Percentiles rank a stretch among this genome's conserved stretches.
These are phyloP conservation scores for Casuarius casuarius DNA, from an alignment of 2,113 vertebrate species.

Conservation along the genomic window DNA sequence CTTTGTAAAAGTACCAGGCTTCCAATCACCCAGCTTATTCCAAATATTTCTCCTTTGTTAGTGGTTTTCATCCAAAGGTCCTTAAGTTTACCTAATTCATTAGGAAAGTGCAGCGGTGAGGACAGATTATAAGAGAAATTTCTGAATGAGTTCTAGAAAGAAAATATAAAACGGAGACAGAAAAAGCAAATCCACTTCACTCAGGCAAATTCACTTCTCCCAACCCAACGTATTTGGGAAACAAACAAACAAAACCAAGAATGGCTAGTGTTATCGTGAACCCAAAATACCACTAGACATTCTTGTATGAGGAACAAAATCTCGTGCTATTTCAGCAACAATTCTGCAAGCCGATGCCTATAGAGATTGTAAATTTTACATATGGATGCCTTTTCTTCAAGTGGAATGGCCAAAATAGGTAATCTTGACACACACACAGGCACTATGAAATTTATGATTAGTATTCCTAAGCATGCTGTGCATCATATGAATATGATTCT, in stretches of 20 bases:
- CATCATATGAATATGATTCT: neutral
- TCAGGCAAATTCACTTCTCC: neutral
- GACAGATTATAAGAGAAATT: neutral
- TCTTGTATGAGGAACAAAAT: neutral
- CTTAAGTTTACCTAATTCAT: neutral
- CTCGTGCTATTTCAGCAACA: neutral
- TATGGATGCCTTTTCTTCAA: neutral
- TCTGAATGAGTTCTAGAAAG: neutral
- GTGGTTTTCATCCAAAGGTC: neutral
- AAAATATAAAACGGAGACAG: neutral
- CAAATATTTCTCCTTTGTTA: neutral
- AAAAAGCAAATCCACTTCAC: neutral
- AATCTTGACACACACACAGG: neutral
- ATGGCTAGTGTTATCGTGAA: fast-evolving
- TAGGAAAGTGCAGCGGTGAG: neutral
- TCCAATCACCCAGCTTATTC: neutral
- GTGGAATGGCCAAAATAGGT: neutral
- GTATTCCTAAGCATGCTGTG: neutral
- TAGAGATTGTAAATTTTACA: neutral
- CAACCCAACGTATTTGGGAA: neutral
- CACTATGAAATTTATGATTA: neutral
- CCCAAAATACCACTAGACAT: neutral
- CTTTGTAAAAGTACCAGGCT: neutral
- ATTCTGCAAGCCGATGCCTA: neutral
- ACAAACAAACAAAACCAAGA: neutral